These are phyloP conservation scores for Lipotes vexillifer DNA, from an alignment of 2,113 vertebrate genomes.

Conservation along the genomic window DNA sequence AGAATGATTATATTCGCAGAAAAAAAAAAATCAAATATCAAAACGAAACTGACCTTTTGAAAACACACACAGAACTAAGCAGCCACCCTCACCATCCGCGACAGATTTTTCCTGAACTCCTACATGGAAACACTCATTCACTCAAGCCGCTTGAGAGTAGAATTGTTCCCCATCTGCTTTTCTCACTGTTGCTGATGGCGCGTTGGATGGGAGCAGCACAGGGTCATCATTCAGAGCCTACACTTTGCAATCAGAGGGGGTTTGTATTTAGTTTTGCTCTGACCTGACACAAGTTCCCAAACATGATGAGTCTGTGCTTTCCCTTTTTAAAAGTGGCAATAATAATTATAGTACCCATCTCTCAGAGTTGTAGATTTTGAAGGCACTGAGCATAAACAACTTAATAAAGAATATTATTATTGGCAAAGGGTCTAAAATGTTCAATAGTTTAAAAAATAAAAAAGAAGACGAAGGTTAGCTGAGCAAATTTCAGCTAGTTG, in stretches of 20 bases:
- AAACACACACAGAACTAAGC: neutral
- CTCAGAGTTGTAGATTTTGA: neutral
- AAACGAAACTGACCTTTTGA: neutral
- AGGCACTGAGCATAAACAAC: neutral
- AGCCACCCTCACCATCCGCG: too few relatives aligned
- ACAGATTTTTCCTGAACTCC: neutral
- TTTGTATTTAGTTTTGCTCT: neutral
- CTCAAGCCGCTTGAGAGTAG: accelerated
- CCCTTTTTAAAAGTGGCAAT: neutral
- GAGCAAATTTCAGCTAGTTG: neutral
- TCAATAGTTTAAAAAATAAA: neutral
- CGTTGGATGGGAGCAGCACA: neutral
- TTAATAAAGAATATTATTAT: neutral
- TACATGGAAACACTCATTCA: neutral
- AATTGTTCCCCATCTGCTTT: accelerated
- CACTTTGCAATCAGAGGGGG: neutral
- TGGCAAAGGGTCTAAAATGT: neutral
- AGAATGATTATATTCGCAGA: neutral
- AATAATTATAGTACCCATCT: neutral
- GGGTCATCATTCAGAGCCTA: too few relatives aligned
- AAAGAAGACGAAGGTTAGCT: neutral
- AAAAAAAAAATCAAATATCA: neutral
- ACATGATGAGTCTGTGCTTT: neutral
- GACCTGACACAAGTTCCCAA: neutral
- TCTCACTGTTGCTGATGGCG: neutral